These are phyloP conservation scores for Orius laevigatus DNA, from an alignment of 1,140 invertebrate genomes.

Conservation along the genomic window DNA sequence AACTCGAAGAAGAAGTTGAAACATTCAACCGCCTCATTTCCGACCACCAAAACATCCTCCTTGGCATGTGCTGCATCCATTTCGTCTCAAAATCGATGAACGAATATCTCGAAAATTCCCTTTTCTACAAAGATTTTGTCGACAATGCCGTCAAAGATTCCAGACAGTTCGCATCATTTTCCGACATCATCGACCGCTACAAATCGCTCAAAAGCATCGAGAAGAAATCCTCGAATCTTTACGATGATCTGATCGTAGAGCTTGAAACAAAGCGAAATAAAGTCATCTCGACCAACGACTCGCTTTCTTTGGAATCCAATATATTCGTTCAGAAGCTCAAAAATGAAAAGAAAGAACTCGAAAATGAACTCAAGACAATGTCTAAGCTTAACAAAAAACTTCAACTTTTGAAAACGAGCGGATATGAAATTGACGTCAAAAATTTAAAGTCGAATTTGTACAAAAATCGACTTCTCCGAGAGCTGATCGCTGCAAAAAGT, in stretches of 20 bases:
- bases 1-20: not conserved
- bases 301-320: not conserved
- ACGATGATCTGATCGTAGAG: not conserved
- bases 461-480: not conserved
- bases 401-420: constrained; percentile 1
- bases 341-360: not conserved
- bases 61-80: not conserved
- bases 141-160: constrained; percentile 4
- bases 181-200: constrained; percentile 5
- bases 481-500: not conserved
- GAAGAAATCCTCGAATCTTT: not conserved
- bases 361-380: not conserved
- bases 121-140: constrained; percentile 7
- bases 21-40: constrained; percentile 1
- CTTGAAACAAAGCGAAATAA: constrained; percentile 1
- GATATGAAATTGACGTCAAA: not conserved
- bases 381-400: not conserved
- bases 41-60: not conserved
- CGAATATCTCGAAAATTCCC: constrained; percentile 1
- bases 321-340: not conserved
- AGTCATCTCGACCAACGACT: not conserved
- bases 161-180: constrained; percentile 7
- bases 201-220: constrained; percentile 4
- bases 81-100: not conserved
- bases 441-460: not conserved